Conservation (phyloP, 2,113 vertebrate genomes). For the Pavo muticus region DNA sequence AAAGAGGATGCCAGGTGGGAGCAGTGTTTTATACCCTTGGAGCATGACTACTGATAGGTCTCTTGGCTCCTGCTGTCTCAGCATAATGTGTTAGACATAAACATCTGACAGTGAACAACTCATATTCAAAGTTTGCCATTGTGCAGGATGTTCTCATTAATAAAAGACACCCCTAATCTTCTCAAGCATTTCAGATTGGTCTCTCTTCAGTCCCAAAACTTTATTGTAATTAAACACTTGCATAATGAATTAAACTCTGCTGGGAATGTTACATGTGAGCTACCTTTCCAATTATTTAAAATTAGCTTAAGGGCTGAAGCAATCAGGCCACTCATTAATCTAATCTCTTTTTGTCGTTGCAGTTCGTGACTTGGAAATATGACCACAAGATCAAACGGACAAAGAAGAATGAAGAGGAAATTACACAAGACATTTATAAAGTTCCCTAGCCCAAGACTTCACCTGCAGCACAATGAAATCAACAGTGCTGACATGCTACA, state of each 20-base stretch:
- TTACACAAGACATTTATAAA: not conserved
- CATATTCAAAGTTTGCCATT: not conserved
- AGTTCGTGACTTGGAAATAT: not conserved
- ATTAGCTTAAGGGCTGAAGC: constrained; percentile 40
- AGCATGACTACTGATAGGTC: not conserved
- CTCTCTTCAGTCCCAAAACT: not conserved
- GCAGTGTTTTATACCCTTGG: not conserved
- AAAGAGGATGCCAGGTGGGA: not conserved
- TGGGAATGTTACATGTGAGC: constrained; percentile 3
- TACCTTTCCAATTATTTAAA: constrained; percentile 60
- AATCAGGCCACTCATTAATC: constrained; percentile 62
- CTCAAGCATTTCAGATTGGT: not conserved
- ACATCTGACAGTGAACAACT: not conserved
- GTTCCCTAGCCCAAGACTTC: not conserved
- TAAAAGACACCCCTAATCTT: not conserved
- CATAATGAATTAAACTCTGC: constrained; percentile 31
- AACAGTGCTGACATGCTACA: not conserved
- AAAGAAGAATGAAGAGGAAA: constrained; percentile 19
- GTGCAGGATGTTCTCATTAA: not conserved
- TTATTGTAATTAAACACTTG: constrained; percentile 27
- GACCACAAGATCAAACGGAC: constrained; percentile 33
- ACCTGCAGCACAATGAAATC: not conserved
- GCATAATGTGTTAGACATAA: not conserved
- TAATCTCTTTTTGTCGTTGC: constrained; percentile 18
- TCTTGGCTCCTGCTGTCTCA: not conserved